These are phyloP conservation scores for Pipistrellus pygmaeus DNA, from an alignment of 2,797 vertebrate species.

Conservation along the genomic window DNA sequence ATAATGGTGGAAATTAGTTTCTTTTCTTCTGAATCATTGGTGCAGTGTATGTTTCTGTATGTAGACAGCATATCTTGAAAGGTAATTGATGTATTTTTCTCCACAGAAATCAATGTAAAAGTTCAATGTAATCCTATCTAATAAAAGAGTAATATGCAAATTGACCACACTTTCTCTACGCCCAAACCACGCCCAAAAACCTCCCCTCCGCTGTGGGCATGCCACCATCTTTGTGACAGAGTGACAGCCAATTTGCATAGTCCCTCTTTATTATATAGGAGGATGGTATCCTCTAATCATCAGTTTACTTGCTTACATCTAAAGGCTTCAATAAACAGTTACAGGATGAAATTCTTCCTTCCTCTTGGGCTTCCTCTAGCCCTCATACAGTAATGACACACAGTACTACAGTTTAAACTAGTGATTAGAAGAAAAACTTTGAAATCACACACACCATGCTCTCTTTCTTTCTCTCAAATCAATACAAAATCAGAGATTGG, in stretches of 20 bases:
- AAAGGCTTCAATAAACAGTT: conserved; percentile 10
- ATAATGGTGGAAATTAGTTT: conserved; percentile 8
- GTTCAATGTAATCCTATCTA: neutral
- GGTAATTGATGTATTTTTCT: neutral
- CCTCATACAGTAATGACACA: neutral
- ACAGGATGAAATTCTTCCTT: neutral
- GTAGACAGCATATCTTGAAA: neutral
- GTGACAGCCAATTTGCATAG: no score
- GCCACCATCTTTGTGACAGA: no score
- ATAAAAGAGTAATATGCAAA: no score
- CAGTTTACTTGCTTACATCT: neutral
- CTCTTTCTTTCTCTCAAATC: no score
- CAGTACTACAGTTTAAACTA: neutral
- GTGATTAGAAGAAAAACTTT: neutral
- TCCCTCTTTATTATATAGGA: no score
- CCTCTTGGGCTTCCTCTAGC: neutral
- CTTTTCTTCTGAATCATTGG: neutral
- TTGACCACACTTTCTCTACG: no score
- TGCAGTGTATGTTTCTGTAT: neutral
- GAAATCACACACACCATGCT: neutral
- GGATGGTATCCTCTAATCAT: neutral
- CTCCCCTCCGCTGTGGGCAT: no score
- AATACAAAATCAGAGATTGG: no score
- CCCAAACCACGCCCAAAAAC: no score
- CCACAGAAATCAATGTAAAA: conserved; percentile 16